Base-by-base conservation (phyloP, 2,797 vertebrate genomes). In the Coregonus sp. region DNA sequence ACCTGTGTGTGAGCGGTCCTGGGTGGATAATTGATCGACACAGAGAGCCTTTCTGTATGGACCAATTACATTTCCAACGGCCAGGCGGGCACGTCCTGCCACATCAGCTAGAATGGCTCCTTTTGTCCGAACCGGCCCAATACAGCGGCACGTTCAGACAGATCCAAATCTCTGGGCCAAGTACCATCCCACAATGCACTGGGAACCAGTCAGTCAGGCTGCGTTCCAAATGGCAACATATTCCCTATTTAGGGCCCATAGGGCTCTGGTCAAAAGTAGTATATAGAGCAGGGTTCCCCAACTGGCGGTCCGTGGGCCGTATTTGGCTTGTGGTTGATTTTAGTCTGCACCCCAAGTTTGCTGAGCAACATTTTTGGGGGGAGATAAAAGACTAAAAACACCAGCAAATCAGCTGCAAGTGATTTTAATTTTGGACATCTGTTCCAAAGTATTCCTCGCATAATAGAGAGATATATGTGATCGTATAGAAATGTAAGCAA, bases 51-150 rank as follows among this genome's bases (percentile, higher is more conserved):
- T 59, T 91, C 83, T 89, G 86, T 87, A 84, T 74, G 84, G 80
- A 82, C 83, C 75, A 87, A 89, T 87, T 89, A 59, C 80, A 88
- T 91, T 90, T 89, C 81, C 82, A 89, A 70, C 2, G 25, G 77
- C 76, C 76, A 80, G 20, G 18, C 56, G n/a, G 18, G n/a, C 56
- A 59, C 5, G 75, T 83, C 80, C 82, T 72, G 81, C 81, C 85
- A 89, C 82, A 81, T 86, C 78, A 74, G 75, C 16, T 11, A 91
- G 89, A 91, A 47, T 47, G 40, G 40, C 76, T 65, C 2, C 79
- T 72, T 84, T 88, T 91, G 89, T 90, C 76, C 51, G 51, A 74
- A 75, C 65, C 20, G 16, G 79, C 33, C 6, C 69, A 52, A 82
- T 88, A 80, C 20, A 4, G 73, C 20, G 56, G 84, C 89, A 89